Evolutionary conservation across 2,888 invertebrate species (phyloP).

Genomic region (Eudasyphora cyanicolor): DNA sequence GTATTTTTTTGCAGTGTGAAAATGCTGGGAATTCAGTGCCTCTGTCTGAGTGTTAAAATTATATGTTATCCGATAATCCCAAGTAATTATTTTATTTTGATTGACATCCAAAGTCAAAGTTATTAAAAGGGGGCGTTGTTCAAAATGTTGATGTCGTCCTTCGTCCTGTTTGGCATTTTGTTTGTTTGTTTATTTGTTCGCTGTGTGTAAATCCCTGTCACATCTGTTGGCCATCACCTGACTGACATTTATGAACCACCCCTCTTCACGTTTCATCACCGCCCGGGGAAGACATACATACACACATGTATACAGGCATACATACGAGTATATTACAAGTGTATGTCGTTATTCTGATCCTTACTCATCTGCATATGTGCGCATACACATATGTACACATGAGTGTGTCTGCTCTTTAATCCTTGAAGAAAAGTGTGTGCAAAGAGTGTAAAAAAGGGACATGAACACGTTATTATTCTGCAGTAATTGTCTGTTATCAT

Average conservation of each 20-base stretch:
- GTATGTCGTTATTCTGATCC: not conserved
- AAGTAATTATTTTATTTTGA: slow-evolving; percentile 60
- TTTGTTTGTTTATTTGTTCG: not conserved
- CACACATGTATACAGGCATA: not conserved
- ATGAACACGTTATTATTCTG: slow-evolving; percentile 45
- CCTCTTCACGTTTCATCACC: not conserved
- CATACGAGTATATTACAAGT: no score
- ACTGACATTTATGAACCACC: slow-evolving; percentile 67
- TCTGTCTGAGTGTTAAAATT: not conserved
- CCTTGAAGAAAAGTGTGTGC: slow-evolving; percentile 39
- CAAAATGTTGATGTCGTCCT: not conserved
- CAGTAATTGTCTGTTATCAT: slow-evolving; percentile 50
- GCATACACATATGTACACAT: not conserved
- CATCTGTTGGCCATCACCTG: slow-evolving; percentile 64
- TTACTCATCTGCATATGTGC: slow-evolving; percentile 30
- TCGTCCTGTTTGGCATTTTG: not conserved
- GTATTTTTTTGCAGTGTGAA: no score
- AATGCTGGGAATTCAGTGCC: not conserved
- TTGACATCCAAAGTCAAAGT: slow-evolving; percentile 58
- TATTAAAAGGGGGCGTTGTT: slow-evolving; percentile 47
- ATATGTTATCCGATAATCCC: slow-evolving; percentile 37
- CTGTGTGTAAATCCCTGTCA: slow-evolving; percentile 44
- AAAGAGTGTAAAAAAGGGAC: slow-evolving; percentile 21
- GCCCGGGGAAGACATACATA: not conserved
- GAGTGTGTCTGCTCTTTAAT: slow-evolving; percentile 37